These are phyloP conservation scores for Himantopus leucocephalus DNA, from an alignment of 2,113 vertebrate species.

Conservation along the genomic window DNA sequence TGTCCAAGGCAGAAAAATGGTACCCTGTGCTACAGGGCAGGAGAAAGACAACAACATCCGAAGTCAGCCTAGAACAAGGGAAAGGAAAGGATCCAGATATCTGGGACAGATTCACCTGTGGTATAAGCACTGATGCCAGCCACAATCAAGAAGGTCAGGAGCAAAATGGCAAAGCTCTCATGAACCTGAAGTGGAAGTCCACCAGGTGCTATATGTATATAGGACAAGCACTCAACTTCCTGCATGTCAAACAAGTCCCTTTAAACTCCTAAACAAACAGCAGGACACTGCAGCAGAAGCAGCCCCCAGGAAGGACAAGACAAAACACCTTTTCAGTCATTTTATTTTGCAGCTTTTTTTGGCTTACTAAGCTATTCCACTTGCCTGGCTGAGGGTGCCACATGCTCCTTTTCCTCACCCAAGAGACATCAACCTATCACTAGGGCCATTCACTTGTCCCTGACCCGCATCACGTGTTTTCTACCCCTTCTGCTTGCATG, in stretches of 20 bases:
- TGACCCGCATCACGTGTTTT: neutral
- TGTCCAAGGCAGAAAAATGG: neutral
- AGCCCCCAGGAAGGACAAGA: conserved; percentile 6
- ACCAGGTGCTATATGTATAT: neutral
- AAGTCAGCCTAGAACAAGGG: neutral
- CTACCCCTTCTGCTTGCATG: neutral
- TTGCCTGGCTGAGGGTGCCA: neutral
- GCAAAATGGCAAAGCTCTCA: neutral
- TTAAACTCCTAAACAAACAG: neutral
- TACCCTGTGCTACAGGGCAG: neutral
- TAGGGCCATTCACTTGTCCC: neutral
- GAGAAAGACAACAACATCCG: neutral
- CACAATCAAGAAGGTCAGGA: neutral
- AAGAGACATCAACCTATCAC: neutral
- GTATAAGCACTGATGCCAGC: neutral
- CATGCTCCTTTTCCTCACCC: neutral
- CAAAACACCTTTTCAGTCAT: neutral
- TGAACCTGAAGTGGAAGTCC: neutral
- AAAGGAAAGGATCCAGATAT: neutral
- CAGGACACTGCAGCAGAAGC: conserved; percentile 23
- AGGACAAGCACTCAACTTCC: neutral
- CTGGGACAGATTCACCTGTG: neutral
- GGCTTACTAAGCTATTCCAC: neutral
- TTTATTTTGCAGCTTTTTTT: conserved; percentile 11
- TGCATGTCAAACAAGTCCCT: neutral